phyloP scores from a whole-genome alignment of 2,113 vertebrate species.

The Brachyhypopomus occidentalis region DNA sequence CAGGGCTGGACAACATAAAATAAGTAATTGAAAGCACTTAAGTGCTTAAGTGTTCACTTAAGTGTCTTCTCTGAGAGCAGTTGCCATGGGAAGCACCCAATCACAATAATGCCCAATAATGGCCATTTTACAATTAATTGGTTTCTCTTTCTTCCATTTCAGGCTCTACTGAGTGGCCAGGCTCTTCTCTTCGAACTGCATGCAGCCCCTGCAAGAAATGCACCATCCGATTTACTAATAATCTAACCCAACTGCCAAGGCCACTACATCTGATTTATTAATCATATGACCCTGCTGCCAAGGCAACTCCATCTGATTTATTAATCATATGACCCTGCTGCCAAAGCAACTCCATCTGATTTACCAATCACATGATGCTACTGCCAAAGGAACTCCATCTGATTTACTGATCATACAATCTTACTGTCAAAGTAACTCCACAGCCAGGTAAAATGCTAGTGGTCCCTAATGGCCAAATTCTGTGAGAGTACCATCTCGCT shows the following conservation, averaged over 20 bases:
- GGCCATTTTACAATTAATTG: background rate
- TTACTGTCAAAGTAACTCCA: constrained; percentile 21
- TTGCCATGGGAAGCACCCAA: background rate
- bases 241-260: constrained; percentile 22
- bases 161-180: background rate
- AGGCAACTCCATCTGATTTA: background rate
- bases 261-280: background rate
- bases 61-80: background rate
- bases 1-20: no score
- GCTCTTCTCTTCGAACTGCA: background rate
- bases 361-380: no score
- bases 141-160: background rate
- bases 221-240: constrained; percentile 42
- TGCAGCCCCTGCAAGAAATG: background rate
- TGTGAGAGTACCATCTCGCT: constrained; percentile 30
- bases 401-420: constrained; percentile 33
- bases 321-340: no score
- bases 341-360: background rate
- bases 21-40: background rate
- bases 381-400: constrained; percentile 22
- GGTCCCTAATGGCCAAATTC: background rate
- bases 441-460: background rate
- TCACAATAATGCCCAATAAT: no score
- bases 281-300: constrained; percentile 1
- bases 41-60: background rate